phyloP scores from a whole-genome alignment of 2,113 vertebrate genomes.

The Calonectris borealis region DNA sequence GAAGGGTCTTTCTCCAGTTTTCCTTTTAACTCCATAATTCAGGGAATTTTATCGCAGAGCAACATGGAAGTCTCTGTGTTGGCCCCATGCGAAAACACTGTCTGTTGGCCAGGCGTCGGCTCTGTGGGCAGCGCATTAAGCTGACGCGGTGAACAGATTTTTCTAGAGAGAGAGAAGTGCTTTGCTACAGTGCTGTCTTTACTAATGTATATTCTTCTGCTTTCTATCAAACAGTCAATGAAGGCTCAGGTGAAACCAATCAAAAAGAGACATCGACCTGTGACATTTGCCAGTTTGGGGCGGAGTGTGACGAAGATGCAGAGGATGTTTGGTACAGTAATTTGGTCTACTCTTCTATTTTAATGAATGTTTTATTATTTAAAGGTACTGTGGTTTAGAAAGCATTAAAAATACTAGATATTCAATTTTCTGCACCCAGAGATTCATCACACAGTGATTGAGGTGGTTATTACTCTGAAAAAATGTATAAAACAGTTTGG shows the following conservation, averaged over 20 bases:
- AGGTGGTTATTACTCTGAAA: conserved; percentile 18
- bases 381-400: background rate
- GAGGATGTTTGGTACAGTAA: conserved; percentile 94
- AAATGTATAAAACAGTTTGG: background rate
- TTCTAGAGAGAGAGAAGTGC: background rate
- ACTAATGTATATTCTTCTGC: conserved; percentile 26
- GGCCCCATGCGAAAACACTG: background rate
- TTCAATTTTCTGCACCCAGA: background rate
- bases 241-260: conserved; percentile 94
- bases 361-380: conserved; percentile 43
- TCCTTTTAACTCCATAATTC: background rate
- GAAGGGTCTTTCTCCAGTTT: background rate
- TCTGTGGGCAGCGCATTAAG: background rate
- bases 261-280: conserved; percentile 98
- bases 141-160: background rate
- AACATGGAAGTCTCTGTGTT: background rate
- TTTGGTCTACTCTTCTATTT: conserved; percentile 55
- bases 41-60: background rate
- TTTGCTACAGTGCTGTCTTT: background rate
- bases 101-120: background rate
- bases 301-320: conserved; percentile 97
- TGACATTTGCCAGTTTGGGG: conserved; percentile 98
- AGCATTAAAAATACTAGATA: background rate
- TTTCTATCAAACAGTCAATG: conserved; percentile 81
- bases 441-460: background rate